A percentile compares a stretch with the other conserved stretches of the same genome.
phyloP scores from a whole-genome alignment of 2,113 vertebrate species.

The Otolemur garnettii region DNA sequence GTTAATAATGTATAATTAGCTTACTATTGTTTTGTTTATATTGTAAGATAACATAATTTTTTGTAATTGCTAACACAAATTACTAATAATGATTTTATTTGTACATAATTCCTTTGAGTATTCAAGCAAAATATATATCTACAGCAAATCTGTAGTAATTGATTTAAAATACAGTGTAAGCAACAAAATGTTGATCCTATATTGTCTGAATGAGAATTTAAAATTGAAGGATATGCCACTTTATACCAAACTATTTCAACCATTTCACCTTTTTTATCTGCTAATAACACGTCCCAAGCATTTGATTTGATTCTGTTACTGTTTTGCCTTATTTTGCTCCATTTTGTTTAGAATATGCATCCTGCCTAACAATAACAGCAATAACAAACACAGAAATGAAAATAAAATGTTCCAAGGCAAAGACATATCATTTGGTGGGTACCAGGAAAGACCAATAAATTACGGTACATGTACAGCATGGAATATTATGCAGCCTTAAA shows the following conservation, averaged over 20 bases:
- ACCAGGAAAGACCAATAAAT: background rate
- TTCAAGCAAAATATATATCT: background rate
- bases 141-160: background rate
- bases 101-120: background rate
- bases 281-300: background rate
- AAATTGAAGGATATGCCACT: background rate
- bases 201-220: background rate
- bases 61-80: background rate
- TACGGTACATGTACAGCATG: too few species aligned
- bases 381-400: background rate
- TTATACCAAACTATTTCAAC: background rate
- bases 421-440: background rate
- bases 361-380: background rate
- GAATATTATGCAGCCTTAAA: too few species aligned
- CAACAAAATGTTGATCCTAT: background rate
- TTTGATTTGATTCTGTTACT: background rate
- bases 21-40: background rate
- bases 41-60: background rate
- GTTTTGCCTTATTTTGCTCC: background rate
- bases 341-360: background rate
- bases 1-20: background rate
- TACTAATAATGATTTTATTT: background rate
- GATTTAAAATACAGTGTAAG: background rate
- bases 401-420: background rate
- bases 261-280: background rate